These are phyloP conservation scores for Candidula unifasciata DNA, from an alignment of 2,888 invertebrate genomes.

Conservation along the genomic window DNA sequence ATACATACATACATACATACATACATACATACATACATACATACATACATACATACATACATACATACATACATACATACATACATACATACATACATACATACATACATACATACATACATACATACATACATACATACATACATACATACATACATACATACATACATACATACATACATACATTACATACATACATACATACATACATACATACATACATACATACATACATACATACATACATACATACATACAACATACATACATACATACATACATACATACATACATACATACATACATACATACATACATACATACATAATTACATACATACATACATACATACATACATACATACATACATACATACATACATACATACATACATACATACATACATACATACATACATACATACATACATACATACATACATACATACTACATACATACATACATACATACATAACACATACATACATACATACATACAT, in stretches of 20 bases:
- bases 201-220: slow-evolving; percentile 15
- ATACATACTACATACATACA: slow-evolving; percentile 20
- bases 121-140: slow-evolving; percentile 18
- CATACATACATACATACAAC: not conserved
- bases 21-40: not conserved
- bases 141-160: slow-evolving; percentile 16
- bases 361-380: not conserved
- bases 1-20: not conserved
- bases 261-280: not conserved
- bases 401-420: not conserved
- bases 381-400: not conserved
- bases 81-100: slow-evolving; percentile 9
- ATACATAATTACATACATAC: too few relatives aligned
- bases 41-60: slow-evolving; percentile 12
- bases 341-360: not conserved
- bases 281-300: not conserved
- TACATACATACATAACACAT: slow-evolving; percentile 7
- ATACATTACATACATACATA: slow-evolving; percentile 23
- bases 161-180: slow-evolving; percentile 31
- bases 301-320: too few relatives aligned
- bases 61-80: slow-evolving; percentile 9
- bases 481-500: not conserved
- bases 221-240: slow-evolving; percentile 26
- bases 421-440: slow-evolving; percentile 27
- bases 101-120: slow-evolving; percentile 18